These are phyloP conservation scores for Gibbula magus DNA, from an alignment of 2,888 invertebrate species.

Conservation along the genomic window DNA sequence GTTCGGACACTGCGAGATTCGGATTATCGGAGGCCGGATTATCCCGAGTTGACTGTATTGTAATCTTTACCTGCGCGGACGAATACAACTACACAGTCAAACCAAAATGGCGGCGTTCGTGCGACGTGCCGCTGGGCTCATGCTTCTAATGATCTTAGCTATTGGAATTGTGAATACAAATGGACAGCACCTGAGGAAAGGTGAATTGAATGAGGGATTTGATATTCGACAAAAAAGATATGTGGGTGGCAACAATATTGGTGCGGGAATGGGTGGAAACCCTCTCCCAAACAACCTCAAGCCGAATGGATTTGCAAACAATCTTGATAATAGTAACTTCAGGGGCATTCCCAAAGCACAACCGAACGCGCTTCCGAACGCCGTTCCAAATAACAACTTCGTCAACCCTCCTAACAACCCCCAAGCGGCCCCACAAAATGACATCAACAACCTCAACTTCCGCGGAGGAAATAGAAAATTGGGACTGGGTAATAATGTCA, in stretches of 20 bases:
- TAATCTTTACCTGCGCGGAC: too few relatives aligned
- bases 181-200: neutral
- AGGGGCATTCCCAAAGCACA: neutral
- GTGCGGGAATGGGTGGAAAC: neutral
- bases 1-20: too few relatives aligned
- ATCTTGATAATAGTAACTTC: neutral
- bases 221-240: slow-evolving; percentile 6
- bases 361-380: neutral
- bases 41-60: too few relatives aligned
- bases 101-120: slow-evolving; percentile 43
- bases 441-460: neutral
- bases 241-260: neutral
- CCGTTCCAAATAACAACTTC: neutral
- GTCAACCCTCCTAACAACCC: neutral
- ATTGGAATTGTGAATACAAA: neutral
- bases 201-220: neutral
- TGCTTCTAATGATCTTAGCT: slow-evolving; percentile 12
- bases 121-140: slow-evolving; percentile 44
- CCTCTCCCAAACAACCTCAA: too few relatives aligned
- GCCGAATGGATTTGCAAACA: too few relatives aligned
- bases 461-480: neutral
- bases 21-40: too few relatives aligned
- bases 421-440: neutral
- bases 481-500: neutral
- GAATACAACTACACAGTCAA: too few relatives aligned